Conservation (phyloP, 2,113 vertebrate species). For the Stigmatopora nigra region DNA sequence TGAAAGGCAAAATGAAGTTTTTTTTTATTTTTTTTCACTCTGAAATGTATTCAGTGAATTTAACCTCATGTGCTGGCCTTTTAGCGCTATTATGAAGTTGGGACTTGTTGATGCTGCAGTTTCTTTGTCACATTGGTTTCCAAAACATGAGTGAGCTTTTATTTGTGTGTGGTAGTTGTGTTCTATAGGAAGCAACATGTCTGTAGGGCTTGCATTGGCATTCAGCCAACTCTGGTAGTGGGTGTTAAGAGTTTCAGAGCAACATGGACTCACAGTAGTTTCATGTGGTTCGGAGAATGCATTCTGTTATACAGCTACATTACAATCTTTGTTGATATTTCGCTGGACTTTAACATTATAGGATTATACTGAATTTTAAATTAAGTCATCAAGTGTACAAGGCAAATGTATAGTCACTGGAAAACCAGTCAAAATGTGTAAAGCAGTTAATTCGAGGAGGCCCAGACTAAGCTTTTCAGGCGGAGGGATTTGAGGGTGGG, state of each 20-base stretch:
- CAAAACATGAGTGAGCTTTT: conserved; percentile 34
- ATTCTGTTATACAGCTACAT: background rate
- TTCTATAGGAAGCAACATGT: conserved; percentile 36
- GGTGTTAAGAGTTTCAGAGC: conserved; percentile 10
- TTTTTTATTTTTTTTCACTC: background rate
- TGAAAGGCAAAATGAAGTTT: background rate
- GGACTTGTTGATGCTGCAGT: conserved; percentile 46
- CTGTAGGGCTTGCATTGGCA: conserved; percentile 29
- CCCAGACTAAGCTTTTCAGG: background rate
- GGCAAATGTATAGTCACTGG: conserved; percentile 24
- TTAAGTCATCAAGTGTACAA: background rate
- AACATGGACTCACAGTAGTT: conserved; percentile 13
- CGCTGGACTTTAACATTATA: background rate
- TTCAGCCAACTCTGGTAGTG: conserved; percentile 28
- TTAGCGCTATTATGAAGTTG: conserved; percentile 36
- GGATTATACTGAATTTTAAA: background rate
- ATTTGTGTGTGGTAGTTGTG: conserved; percentile 28
- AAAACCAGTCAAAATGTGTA: conserved; percentile 16
- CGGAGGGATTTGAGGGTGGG: conserved; percentile 4
- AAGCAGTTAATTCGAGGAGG: conserved; percentile 31
- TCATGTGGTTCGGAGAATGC: background rate
- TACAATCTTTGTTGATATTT: conserved; percentile 11
- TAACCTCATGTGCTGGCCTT: background rate
- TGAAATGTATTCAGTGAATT: background rate
- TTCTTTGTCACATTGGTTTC: conserved; percentile 38